Base-by-base conservation (phyloP, 2,113 vertebrate genomes). In the Xiphophorus hellerii region DNA sequence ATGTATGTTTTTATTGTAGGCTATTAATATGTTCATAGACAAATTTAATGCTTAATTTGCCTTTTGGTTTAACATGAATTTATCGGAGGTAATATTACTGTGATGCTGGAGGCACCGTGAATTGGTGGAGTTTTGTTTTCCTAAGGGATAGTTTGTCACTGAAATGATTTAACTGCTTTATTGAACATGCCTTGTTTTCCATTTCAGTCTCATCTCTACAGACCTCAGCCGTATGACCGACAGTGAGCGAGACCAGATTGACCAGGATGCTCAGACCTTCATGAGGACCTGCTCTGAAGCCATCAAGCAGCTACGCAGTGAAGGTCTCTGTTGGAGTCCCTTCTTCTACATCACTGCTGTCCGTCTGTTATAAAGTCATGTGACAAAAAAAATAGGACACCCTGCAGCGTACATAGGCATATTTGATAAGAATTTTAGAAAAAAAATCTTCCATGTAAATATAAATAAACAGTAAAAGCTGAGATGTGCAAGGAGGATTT, bases 231-330 rank as follows among this genome's bases (percentile, higher is more conserved):
- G 94, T 31, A 99, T 99, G 97, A 98, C 97, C 0, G 98, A 99
- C 76, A 94, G 88, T 0, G 98, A 99, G 48, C 95, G 98, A 27
- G 97, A 99, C 84, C 97, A 98, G 93, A 99, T 99, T 29, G 98
- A 99, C 87, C 98, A 99, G 84, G 98, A 99, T 29, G 97, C 98
- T 66, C 97, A 99, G 87, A 97, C 96, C 76, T 99, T 98, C 77
- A 98, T 99, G 96, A 95, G 96, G 80, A 96, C 97, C 0, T 99
- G 98, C 77, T 96, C 97, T 0, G 98, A 99, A 66, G 97, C 98
- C 37, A 99, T 99, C 83, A 96, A 95, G 67, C 96, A 96, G 39
- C 95, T 99, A 10, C 93, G 97, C 71, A 82, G 91, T 22, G 97
- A 98, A 93, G 97, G 98, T 88, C 25, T 76, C 62, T 69, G 27